Evolutionary conservation across 2,888 invertebrate genomes (phyloP).

Genomic region (Hemistola chrysoprasaria): DNA sequence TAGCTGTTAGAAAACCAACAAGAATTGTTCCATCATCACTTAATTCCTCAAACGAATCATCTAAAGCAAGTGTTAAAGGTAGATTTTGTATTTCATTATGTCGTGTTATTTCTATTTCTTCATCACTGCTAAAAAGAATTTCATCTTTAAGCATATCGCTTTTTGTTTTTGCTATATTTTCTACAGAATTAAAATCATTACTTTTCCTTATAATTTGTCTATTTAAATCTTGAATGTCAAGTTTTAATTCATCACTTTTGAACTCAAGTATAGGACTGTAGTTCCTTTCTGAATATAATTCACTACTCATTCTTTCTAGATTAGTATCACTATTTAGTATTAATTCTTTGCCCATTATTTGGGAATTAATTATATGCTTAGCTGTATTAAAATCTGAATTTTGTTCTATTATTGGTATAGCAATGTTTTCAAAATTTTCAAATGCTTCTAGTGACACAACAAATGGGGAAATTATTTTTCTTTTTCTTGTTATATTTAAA

Average conservation of each 20-base stretch:
- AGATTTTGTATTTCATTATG: conserved; percentile 46
- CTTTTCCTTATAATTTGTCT: conserved; percentile 4
- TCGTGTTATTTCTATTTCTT: conserved; percentile 61
- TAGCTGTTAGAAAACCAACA: conserved; percentile 72
- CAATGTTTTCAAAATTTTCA: conserved; percentile 63
- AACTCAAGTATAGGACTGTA: conserved; percentile 34
- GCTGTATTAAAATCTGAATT: conserved; percentile 40
- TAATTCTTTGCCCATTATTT: conserved; percentile 53
- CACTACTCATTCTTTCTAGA: too few species aligned
- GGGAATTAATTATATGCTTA: conserved; percentile 58
- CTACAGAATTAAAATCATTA: not conserved
- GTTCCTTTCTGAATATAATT: conserved; percentile 22
- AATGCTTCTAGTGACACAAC: conserved; percentile 54
- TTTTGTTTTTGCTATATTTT: conserved; percentile 12
- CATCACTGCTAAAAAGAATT: conserved; percentile 70
- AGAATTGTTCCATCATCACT: conserved; percentile 50
- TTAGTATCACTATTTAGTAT: conserved; percentile 37
- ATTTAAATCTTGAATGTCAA: conserved; percentile 18
- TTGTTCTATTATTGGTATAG: conserved; percentile 48
- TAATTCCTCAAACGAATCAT: conserved; percentile 46
- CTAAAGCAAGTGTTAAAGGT: conserved; percentile 61
- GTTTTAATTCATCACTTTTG: conserved; percentile 21
- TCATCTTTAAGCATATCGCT: conserved; percentile 49
- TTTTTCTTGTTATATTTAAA: conserved; percentile 36
- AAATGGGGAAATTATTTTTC: conserved; percentile 25